A percentile compares a stretch with the other conserved stretches of the same genome.
phyloP scores from a whole-genome alignment of 2,113 vertebrate genomes.

The Perognathus longimembris region DNA sequence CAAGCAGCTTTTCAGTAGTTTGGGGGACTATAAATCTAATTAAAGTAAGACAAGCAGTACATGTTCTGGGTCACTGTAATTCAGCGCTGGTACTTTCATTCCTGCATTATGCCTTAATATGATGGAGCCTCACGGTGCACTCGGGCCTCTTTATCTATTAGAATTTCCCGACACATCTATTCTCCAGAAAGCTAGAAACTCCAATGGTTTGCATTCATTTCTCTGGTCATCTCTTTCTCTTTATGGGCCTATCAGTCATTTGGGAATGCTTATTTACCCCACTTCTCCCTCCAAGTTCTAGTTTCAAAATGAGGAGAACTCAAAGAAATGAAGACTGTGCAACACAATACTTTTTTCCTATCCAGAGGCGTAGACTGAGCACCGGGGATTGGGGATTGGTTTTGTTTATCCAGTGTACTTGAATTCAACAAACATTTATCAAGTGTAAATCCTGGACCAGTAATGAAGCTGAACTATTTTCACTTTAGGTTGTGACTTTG shows the following conservation, averaged over 20 bases:
- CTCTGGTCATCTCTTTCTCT: neutral
- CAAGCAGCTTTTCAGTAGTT: constrained; percentile 42
- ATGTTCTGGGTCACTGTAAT: neutral
- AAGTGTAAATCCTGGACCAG: constrained; percentile 17
- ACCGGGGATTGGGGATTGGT: neutral
- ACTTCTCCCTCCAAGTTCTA: neutral
- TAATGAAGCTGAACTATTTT: neutral
- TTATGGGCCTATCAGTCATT: neutral
- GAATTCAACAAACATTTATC: neutral
- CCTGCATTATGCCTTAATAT: neutral
- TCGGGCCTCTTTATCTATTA: neutral
- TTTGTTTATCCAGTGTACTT: neutral
- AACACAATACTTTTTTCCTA: neutral
- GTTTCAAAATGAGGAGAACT: constrained; percentile 8
- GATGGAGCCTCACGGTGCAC: neutral
- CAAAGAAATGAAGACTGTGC: neutral
- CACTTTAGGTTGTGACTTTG: neutral
- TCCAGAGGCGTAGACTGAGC: neutral
- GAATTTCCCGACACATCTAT: neutral
- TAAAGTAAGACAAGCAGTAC: neutral
- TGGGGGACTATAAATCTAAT: constrained; percentile 45
- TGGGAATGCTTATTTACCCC: neutral
- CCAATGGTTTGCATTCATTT: neutral
- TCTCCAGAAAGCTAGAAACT: neutral
- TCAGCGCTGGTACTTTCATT: neutral